Conservation (phyloP, 92 coral and sea anemone genomes). For the Porites divaricata region DNA sequence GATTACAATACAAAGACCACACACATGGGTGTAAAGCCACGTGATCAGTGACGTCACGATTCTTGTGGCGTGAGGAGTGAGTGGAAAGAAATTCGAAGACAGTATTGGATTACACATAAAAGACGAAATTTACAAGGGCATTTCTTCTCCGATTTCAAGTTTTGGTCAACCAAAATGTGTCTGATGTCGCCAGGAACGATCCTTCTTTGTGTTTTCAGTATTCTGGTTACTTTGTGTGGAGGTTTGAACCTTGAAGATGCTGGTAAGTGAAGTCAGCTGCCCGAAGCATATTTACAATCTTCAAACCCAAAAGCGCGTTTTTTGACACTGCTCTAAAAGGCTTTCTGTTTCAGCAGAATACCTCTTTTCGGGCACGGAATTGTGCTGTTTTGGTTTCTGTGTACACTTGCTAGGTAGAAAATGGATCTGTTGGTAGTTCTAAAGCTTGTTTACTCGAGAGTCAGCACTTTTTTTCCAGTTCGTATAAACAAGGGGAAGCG, state of each 20-base stretch:
- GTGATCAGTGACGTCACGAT: constrained; percentile 76
- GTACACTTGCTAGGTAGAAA: not conserved
- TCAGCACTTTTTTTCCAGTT: not conserved
- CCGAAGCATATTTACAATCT: not conserved
- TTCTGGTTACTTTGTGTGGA: constrained; percentile 17
- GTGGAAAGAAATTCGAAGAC: constrained; percentile 32
- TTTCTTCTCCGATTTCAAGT: constrained; percentile 50
- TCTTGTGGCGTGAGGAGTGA: constrained; percentile 47
- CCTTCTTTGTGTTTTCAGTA: constrained; percentile 1
- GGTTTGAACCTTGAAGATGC: constrained; percentile 15
- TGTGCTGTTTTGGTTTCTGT: not conserved
- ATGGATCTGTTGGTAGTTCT: not conserved
- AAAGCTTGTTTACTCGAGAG: not conserved
- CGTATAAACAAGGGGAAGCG: constrained; percentile 23
- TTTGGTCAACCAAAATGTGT: constrained; percentile 8
- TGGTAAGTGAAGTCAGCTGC: constrained; percentile 22
- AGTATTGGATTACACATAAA: constrained; percentile 53
- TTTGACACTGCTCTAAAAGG: not conserved
- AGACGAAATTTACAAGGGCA: not conserved
- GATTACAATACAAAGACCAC: not conserved
- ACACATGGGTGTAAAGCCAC: constrained; percentile 41
- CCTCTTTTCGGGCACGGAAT: not conserved
- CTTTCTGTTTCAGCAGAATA: not conserved
- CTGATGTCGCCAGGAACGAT: constrained; percentile 36
- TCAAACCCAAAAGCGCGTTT: not conserved